Evolutionary conservation across 2,797 vertebrate species (phyloP).

Genomic region (Hoplostethus atlanticus): DNA sequence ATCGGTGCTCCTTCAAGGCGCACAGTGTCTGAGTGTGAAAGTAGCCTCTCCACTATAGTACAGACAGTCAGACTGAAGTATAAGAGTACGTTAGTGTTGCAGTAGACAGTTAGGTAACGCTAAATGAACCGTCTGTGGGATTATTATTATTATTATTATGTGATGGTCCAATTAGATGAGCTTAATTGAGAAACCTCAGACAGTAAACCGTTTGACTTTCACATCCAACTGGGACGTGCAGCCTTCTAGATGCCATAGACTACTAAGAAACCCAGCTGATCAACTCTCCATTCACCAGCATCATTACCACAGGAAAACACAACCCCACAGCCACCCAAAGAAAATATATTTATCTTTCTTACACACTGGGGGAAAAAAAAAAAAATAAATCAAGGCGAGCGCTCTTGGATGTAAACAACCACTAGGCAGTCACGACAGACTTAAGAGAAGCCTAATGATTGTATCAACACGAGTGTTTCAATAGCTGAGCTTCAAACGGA

Average conservation of each 20-base stretch:
- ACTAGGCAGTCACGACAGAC: too few relatives aligned
- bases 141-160: background rate
- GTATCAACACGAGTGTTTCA: constrained; percentile 13
- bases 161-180: constrained; percentile 16
- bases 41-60: too few relatives aligned
- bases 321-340: constrained; percentile 14
- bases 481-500: background rate
- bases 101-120: too few relatives aligned
- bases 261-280: constrained; percentile 27
- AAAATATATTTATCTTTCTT: constrained; percentile 17
- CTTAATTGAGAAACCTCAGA: constrained; percentile 18
- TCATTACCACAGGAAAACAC: constrained; percentile 25
- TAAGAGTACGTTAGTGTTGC: too few relatives aligned
- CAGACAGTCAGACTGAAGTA: too few relatives aligned
- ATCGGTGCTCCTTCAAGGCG: too few relatives aligned
- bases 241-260: constrained; percentile 15
- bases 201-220: constrained; percentile 3
- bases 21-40: too few relatives aligned
- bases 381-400: background rate
- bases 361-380: background rate
- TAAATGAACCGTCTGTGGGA: too few relatives aligned
- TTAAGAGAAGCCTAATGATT: background rate
- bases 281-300: constrained; percentile 24
- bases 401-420: constrained; percentile 3
- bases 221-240: too few relatives aligned